Conservation (phyloP, 2,113 vertebrate species). For the Oreochromis aureus region DNA sequence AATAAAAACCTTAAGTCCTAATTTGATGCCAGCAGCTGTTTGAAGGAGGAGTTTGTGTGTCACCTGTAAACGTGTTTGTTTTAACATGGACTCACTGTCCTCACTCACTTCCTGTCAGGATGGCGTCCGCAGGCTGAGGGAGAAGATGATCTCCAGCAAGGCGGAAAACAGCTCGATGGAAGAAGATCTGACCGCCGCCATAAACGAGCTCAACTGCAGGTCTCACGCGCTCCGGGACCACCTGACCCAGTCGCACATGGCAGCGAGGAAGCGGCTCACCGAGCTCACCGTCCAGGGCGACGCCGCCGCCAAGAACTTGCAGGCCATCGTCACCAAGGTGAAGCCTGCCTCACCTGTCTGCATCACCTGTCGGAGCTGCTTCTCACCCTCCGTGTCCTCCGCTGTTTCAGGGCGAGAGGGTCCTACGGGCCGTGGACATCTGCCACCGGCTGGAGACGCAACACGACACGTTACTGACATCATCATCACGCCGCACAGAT, state of each 20-base stretch:
- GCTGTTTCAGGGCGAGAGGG: slow-evolving; percentile 4
- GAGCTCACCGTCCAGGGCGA: not conserved
- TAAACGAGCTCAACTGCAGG: fast-evolving
- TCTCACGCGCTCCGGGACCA: not conserved
- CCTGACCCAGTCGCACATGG: not conserved
- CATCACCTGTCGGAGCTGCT: not conserved
- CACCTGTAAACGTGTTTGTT: not conserved
- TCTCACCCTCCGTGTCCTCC: not conserved
- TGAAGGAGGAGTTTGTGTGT: not conserved
- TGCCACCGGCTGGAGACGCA: not conserved
- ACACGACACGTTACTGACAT: fast-evolving
- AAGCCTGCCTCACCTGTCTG: not conserved
- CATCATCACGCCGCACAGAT: fast-evolving
- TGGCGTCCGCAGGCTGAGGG: not conserved
- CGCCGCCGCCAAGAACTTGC: not conserved
- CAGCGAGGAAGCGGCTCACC: not conserved
- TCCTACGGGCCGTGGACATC: not conserved
- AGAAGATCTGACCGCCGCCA: not conserved
- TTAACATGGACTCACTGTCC: not conserved
- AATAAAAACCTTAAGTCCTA: not conserved
- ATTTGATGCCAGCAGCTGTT: not conserved
- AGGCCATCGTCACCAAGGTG: not conserved
- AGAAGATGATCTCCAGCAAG: fast-evolving
- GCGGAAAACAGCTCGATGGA: not conserved
- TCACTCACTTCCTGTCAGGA: not conserved